Percentiles rank a stretch among this genome's conserved stretches.
These are phyloP conservation scores for Siniperca knerii DNA, from an alignment of 2,113 vertebrate species.

Conservation along the genomic window DNA sequence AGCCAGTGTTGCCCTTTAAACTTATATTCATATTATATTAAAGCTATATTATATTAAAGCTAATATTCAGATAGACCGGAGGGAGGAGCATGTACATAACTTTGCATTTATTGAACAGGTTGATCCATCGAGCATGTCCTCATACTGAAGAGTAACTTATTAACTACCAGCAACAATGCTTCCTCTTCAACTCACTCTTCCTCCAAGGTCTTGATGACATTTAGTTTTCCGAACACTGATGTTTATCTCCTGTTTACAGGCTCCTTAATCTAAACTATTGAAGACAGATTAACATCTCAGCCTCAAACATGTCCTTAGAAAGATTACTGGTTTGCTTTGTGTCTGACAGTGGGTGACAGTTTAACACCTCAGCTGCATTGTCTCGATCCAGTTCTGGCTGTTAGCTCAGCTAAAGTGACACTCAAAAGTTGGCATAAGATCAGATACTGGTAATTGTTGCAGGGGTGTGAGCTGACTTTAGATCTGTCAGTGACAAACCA, in stretches of 20 bases:
- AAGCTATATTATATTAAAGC: not conserved
- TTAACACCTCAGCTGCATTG: conserved; percentile 5
- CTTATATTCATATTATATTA: not conserved
- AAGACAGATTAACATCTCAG: conserved; percentile 21
- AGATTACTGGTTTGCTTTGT: conserved; percentile 15
- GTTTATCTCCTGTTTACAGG: conserved; percentile 31
- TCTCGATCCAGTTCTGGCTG: not conserved
- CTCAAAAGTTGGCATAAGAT: not conserved
- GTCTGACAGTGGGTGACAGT: conserved; percentile 10
- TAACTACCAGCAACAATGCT: conserved; percentile 9
- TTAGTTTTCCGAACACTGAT: conserved; percentile 19
- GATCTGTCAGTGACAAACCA: not conserved
- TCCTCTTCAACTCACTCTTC: conserved; percentile 12
- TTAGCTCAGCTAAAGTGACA: not conserved
- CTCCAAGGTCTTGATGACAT: conserved; percentile 6
- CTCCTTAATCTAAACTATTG: not conserved
- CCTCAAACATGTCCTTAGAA: not conserved
- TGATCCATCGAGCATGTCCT: conserved; percentile 19
- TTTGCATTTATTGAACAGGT: conserved; percentile 33
- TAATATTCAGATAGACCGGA: conserved; percentile 11
- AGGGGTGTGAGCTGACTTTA: not conserved
- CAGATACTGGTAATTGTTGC: not conserved
- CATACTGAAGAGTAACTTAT: conserved; percentile 27
- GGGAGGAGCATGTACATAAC: conserved; percentile 22
- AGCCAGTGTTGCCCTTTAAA: conserved; percentile 42